Conservation (phyloP, 2,113 vertebrate genomes). For the Mellivora capensis region DNA sequence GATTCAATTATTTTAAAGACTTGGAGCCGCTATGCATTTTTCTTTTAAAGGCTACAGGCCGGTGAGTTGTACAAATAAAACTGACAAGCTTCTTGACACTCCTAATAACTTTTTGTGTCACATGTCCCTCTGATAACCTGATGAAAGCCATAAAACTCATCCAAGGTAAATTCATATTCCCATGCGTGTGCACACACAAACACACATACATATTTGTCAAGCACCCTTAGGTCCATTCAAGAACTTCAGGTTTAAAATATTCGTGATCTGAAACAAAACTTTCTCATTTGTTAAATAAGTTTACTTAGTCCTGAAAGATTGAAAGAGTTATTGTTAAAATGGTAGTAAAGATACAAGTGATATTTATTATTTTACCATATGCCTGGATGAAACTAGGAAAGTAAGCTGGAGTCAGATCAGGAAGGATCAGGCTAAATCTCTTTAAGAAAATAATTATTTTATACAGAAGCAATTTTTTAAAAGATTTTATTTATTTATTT, state of each 20-base stretch:
- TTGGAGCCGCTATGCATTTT: conserved; percentile 49
- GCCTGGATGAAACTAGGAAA: not conserved
- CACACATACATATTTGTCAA: not conserved
- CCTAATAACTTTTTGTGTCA: not conserved
- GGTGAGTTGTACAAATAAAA: conserved; percentile 71
- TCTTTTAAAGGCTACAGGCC: conserved; percentile 63
- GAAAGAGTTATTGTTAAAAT: not conserved
- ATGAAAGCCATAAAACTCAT: not conserved
- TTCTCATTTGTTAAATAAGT: not conserved
- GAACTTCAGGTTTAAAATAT: not conserved
- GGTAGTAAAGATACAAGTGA: not conserved
- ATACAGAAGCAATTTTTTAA: not conserved
- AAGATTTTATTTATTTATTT: no score
- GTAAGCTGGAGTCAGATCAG: not conserved
- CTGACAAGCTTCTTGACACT: conserved; percentile 43
- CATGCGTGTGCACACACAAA: not conserved
- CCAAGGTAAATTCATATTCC: not conserved
- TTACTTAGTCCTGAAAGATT: not conserved
- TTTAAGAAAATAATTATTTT: not conserved
- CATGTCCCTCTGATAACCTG: not conserved
- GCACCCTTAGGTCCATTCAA: not conserved
- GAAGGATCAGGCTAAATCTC: not conserved
- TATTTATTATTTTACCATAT: not conserved
- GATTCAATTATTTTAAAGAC: conserved; percentile 56
- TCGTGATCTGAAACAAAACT: not conserved